These are phyloP conservation scores for Condylura cristata DNA, from an alignment of 2,113 vertebrate genomes.

Conservation along the genomic window DNA sequence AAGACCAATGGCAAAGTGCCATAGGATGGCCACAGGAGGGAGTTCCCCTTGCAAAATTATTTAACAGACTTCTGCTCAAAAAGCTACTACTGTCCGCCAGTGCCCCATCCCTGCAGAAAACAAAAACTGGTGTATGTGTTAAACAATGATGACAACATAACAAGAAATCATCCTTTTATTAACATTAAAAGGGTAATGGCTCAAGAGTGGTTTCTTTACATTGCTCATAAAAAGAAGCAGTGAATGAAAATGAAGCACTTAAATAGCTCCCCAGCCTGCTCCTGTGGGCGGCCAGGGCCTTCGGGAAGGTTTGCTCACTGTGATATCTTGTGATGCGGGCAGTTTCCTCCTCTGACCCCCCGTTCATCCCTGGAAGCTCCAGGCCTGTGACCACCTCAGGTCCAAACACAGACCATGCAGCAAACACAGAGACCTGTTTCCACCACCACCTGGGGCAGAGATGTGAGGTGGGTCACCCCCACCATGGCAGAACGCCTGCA, in stretches of 20 bases:
- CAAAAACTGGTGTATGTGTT: not conserved
- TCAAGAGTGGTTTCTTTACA: not conserved
- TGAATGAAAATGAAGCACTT: not conserved
- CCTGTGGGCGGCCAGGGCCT: not conserved
- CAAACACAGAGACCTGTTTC: too few species aligned
- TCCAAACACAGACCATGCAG: not conserved
- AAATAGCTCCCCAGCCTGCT: not conserved
- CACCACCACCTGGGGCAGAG: not conserved
- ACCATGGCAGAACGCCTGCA: rapidly evolving
- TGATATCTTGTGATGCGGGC: not conserved
- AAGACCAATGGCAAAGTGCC: not conserved
- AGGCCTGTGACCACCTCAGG: not conserved
- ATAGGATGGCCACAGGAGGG: not conserved
- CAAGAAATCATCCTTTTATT: not conserved
- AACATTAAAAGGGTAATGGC: slow-evolving; percentile 30
- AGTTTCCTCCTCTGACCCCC: not conserved
- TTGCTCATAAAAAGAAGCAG: not conserved
- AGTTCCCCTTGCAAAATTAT: not conserved
- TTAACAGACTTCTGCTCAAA: not conserved
- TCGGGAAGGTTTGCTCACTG: not conserved
- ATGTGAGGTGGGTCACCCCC: rapidly evolving
- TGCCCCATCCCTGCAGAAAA: not conserved
- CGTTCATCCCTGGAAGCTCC: not conserved
- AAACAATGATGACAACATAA: not conserved
- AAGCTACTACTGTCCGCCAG: not conserved